phyloP scores from a whole-genome alignment of 2,113 vertebrate genomes.

The Bettongia penicillata region DNA sequence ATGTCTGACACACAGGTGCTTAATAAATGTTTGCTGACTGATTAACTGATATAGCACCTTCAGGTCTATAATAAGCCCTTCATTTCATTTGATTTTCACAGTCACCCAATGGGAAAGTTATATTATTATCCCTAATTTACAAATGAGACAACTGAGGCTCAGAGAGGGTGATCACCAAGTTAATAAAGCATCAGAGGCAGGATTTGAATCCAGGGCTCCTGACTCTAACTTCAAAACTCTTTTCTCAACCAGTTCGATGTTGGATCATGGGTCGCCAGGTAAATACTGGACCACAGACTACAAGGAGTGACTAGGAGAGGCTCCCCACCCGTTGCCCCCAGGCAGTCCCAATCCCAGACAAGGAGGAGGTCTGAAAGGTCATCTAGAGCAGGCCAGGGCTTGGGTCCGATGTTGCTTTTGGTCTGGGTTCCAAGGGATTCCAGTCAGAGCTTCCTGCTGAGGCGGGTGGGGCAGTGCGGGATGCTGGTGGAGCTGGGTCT shows the following conservation, averaged over 20 bases:
- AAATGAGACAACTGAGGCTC: background rate
- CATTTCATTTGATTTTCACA: background rate
- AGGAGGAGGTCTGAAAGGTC: background rate
- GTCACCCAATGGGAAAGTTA: background rate
- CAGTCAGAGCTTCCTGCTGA: background rate
- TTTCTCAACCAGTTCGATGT: background rate
- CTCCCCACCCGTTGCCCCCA: background rate
- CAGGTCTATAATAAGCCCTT: background rate
- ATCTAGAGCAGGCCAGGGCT: background rate
- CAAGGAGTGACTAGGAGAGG: background rate
- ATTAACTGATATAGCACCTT: background rate
- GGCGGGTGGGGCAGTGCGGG: background rate
- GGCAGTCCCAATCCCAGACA: background rate
- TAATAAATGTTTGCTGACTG: background rate
- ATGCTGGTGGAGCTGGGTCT: slow-evolving; percentile 1
- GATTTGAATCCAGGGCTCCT: background rate
- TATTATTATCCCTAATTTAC: background rate
- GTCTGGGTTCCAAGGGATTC: background rate
- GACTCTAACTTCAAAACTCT: background rate
- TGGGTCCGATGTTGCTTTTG: background rate
- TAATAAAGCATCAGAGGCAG: background rate
- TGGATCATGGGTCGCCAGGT: background rate
- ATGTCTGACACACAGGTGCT: background rate
- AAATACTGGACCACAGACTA: background rate
- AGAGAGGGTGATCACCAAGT: background rate